These are phyloP conservation scores for Anthonomus grandis DNA, from an alignment of 1,140 invertebrate genomes.

Conservation along the genomic window DNA sequence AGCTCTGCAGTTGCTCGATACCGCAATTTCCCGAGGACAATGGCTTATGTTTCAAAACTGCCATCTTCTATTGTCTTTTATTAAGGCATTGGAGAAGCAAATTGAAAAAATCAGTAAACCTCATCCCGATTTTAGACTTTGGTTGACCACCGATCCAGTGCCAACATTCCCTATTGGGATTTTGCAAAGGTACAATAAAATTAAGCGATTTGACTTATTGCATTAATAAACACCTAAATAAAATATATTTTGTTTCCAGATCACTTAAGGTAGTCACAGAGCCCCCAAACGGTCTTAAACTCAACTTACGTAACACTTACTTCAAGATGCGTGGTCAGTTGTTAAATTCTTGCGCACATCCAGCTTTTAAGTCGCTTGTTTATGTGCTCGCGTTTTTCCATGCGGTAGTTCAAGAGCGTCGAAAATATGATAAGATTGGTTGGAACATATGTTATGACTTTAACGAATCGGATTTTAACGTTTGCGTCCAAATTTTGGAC, in stretches of 20 bases:
- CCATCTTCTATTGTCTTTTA: constrained; percentile 77
- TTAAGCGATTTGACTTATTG: constrained; percentile 51
- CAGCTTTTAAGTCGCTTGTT: constrained; percentile 70
- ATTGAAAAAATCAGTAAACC: constrained; percentile 74
- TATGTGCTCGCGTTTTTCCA: constrained; percentile 89
- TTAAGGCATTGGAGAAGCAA: constrained; percentile 75
- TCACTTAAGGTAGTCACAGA: constrained; percentile 59
- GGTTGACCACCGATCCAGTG: constrained; percentile 86
- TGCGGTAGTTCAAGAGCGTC: constrained; percentile 82
- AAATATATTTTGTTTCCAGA: neutral
- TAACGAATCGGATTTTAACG: constrained; percentile 86
- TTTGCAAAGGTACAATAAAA: constrained; percentile 62
- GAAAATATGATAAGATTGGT: constrained; percentile 89
- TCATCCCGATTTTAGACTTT: constrained; percentile 87
- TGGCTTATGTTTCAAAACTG: constrained; percentile 92
- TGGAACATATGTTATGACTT: constrained; percentile 94
- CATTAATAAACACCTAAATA: neutral
- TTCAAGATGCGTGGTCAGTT: constrained; percentile 72
- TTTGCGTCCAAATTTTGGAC: constrained; percentile 77
- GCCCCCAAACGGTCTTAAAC: constrained; percentile 82
- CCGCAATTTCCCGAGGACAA: constrained; percentile 70
- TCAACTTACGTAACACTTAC: constrained; percentile 86
- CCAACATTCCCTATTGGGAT: constrained; percentile 84
- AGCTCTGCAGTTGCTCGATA: constrained; percentile 69
- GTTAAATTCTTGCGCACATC: constrained; percentile 69